These are phyloP conservation scores for Rhagologus leucostigma DNA, from an alignment of 2,113 vertebrate species.

Conservation along the genomic window DNA sequence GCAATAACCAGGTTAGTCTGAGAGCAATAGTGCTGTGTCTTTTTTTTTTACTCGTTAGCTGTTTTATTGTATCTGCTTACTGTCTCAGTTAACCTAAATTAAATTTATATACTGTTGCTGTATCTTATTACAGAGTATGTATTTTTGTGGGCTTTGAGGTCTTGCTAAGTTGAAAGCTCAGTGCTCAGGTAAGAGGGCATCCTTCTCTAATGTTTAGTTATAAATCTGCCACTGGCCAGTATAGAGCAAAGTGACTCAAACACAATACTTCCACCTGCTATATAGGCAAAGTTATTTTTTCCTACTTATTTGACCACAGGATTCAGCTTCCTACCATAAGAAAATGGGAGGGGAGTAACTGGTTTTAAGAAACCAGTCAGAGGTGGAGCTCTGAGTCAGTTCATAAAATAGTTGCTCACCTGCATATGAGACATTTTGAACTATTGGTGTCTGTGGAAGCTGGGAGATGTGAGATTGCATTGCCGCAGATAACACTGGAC, in stretches of 20 bases:
- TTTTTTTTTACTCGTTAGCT: not conserved
- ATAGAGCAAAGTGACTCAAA: not conserved
- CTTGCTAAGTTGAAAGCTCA: not conserved
- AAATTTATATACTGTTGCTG: not conserved
- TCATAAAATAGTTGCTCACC: constrained; percentile 42
- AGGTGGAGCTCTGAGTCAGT: constrained; percentile 68
- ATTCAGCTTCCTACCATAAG: not conserved
- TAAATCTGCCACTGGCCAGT: not conserved
- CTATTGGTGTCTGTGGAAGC: not conserved
- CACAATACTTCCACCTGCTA: not conserved
- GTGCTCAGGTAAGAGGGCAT: not conserved
- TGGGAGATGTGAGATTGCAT: not conserved
- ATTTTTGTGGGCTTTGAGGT: not conserved
- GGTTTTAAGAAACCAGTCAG: constrained; percentile 25
- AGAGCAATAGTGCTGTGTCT: not conserved
- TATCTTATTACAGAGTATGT: not conserved
- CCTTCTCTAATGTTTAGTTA: not conserved
- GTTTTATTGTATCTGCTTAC: not conserved
- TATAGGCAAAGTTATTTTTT: not conserved
- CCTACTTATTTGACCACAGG: not conserved
- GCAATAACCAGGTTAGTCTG: not conserved
- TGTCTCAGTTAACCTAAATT: not conserved
- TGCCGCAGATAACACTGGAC: not conserved
- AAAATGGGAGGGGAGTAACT: constrained; percentile 36
- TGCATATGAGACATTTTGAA: not conserved